Evolutionary conservation across 1,140 invertebrate genomes (phyloP).

Genomic region (Papilio machaon): DNA sequence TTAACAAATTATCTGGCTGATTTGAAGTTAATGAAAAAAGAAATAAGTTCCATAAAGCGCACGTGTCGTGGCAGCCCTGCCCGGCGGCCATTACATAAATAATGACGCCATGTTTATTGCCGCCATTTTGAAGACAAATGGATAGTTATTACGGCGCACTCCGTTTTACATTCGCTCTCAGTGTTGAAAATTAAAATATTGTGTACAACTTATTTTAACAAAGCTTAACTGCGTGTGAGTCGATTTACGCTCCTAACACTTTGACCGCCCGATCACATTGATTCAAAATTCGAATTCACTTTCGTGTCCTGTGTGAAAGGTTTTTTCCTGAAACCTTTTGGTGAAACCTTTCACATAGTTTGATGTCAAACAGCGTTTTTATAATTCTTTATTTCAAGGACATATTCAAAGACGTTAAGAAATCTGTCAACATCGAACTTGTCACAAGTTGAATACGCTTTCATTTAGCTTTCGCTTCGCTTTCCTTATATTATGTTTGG

Average conservation of each 20-base stretch:
- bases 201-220: conserved; percentile 76
- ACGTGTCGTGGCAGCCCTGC: conserved; percentile 75
- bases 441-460: neutral
- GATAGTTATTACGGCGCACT: conserved; percentile 80
- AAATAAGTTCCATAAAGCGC: conserved; percentile 74
- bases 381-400: too few relatives aligned
- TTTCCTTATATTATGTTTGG: neutral
- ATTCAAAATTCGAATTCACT: neutral
- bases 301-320: neutral
- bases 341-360: too few relatives aligned
- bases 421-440: neutral
- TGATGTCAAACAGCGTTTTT: too few relatives aligned
- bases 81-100: conserved; percentile 80
- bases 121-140: conserved; percentile 82
- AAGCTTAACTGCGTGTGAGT: conserved; percentile 74
- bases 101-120: conserved; percentile 80
- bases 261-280: neutral
- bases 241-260: conserved; percentile 54
- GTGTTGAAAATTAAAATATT: conserved; percentile 81
- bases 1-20: conserved; percentile 62
- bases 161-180: conserved; percentile 77
- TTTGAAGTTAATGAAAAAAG: conserved; percentile 75
- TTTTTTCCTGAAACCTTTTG: too few relatives aligned
- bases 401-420: neutral
- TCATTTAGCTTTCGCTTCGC: neutral